These are phyloP conservation scores for Alosa sapidissima DNA, from an alignment of 2,797 vertebrate species.

Conservation along the genomic window DNA sequence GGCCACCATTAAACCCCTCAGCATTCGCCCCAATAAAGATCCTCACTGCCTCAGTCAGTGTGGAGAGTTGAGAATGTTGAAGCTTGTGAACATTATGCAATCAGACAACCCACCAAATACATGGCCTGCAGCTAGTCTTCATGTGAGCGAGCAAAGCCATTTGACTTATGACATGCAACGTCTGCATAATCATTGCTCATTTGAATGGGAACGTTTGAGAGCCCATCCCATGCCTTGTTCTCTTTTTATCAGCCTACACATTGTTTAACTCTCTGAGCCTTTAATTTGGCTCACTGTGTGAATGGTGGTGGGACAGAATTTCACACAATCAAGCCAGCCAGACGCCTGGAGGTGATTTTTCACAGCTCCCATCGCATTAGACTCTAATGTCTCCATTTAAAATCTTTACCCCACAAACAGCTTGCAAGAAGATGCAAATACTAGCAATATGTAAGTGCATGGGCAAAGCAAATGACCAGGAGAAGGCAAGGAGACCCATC, in stretches of 20 bases:
- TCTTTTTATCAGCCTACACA: neutral
- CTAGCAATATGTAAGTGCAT: neutral
- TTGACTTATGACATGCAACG: neutral
- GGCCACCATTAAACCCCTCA: neutral
- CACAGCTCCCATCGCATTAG: neutral
- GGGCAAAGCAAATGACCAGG: neutral
- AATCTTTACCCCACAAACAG: neutral
- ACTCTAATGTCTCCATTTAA: neutral
- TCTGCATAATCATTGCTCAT: neutral
- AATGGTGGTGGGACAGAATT: neutral
- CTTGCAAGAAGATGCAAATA: neutral
- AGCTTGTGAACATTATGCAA: neutral
- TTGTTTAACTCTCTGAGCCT: neutral
- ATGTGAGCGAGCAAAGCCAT: neutral
- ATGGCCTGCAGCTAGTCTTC: neutral
- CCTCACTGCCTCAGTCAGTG: neutral
- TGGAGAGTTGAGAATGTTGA: neutral
- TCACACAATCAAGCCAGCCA: neutral
- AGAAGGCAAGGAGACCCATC: slow-evolving; percentile 11
- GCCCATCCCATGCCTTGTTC: neutral
- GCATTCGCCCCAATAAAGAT: neutral
- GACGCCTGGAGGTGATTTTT: neutral
- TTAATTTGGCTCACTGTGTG: neutral
- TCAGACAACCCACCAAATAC: neutral
- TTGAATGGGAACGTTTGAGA: neutral